Evolutionary conservation across 2,113 vertebrate species (phyloP), one percentile per base, ranked within the genome.

Genomic region (Ginglymostoma cirratum): DNA sequence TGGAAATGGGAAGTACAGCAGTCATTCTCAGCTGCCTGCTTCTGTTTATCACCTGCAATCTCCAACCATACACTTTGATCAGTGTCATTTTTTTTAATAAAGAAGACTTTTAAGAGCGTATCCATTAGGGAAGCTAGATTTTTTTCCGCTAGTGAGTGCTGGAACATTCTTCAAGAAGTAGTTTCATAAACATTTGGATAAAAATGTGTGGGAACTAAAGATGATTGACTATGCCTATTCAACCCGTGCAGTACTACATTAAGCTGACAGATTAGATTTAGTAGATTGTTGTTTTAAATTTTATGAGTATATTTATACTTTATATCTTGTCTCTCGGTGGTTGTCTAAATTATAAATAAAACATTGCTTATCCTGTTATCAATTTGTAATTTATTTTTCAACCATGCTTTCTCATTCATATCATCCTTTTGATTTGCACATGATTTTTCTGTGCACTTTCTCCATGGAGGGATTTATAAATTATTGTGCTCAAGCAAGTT

Each of bases 151-250:
- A 19, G 34, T 66, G 55, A 92, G 34, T 38, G 34, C 12, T 92
- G 34, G 34, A 92, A 92, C 89, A 92, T 92, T 92, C 69, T 95
- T 52, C 93, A 95, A 72, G 24, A 27, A 48, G 42, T 69, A 48
- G 24, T 95, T 95, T 30, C 42, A 70, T 95, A 70, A 72, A 95
- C 52, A 89, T 89, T 61, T 89, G 24, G 86, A 5, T 14, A 55
- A 45, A 72, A 95, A 95, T 45, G 38, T 95, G 67, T 72, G 42
- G 93, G 66, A 95, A 95, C 17, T 2, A 8, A 1, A 14, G 55
- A 66, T 38, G 55, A 8, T 42, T 87, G 85, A 87, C 15, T 87
- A 7, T n/a, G 30, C 2, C 34, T 92, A 38, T 92, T 21, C n/a
- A 19, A 92, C 61, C 55, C 5, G 23, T n/a, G 48, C n/a, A 66